Percentiles rank a stretch among this genome's conserved stretches.
phyloP scores from a whole-genome alignment of 2,888 invertebrate species.

The Unio pictorum region DNA sequence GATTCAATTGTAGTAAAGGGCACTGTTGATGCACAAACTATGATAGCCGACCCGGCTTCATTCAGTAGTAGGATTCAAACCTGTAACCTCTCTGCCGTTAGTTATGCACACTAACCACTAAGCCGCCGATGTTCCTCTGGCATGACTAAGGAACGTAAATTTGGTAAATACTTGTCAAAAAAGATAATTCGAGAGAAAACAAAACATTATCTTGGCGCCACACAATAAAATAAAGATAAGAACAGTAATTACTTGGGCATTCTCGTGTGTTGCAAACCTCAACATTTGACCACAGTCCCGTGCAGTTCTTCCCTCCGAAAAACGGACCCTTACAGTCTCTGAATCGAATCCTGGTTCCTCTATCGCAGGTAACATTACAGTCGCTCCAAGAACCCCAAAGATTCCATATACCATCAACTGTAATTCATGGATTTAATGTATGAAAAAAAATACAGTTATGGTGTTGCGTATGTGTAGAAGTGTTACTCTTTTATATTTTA shows the following conservation, averaged over 20 bases:
- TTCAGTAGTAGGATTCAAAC: too few species aligned
- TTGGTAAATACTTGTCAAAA: too few species aligned
- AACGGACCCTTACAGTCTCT: conserved; percentile 50
- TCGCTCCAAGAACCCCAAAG: conserved; percentile 51
- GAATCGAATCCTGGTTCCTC: conserved; percentile 38
- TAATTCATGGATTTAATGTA: conserved; percentile 3
- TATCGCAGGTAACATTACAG: conserved; percentile 56
- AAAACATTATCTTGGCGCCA: neutral
- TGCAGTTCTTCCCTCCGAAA: conserved; percentile 51
- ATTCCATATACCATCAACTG: conserved; percentile 41
- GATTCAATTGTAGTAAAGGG: too few species aligned
- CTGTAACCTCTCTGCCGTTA: too few species aligned
- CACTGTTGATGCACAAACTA: too few species aligned
- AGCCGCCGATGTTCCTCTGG: too few species aligned
- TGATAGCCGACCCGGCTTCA: too few species aligned
- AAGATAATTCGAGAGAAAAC: too few species aligned
- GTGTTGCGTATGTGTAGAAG: neutral
- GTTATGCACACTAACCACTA: too few species aligned
- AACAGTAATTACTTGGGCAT: conserved; percentile 47
- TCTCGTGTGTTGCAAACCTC: conserved; percentile 43
- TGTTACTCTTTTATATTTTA: neutral
- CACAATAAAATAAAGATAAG: neutral
- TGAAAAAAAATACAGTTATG: neutral
- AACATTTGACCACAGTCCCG: conserved; percentile 26
- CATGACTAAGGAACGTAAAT: too few species aligned